Evolutionary conservation across 2,888 invertebrate species (phyloP), one percentile per base, ranked within the genome.

Genomic region (Pseudeuparius sepicola): DNA sequence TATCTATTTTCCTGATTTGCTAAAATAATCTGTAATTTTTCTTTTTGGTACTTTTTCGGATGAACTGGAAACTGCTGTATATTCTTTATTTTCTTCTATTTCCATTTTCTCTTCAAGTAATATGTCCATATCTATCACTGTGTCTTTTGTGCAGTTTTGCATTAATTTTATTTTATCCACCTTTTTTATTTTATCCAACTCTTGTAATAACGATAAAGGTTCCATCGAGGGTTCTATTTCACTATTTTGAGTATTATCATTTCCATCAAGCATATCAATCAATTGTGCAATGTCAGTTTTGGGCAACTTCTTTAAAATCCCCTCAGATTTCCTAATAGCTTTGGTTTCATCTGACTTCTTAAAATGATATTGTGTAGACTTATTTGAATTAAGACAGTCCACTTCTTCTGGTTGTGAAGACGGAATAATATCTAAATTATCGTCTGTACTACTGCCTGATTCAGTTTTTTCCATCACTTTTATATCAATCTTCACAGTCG

Each of bases 1-100:
- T 31, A 20, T 20, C 9, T 20, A 20, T 7, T 20, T 7, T 20
- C 20, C 6, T 20, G 7, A 17, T 40, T 34, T 40, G n/a, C 10
- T 31, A 44, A 53, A 54, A 48, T 53, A 54, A 45, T 53, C 52
- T 5, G 52, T 48, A 28, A 54, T 53, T 41, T 50, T 53, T 15
- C 36, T 42, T 25, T 46, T 47, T 33, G 35, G 23, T 31, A 36
- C 18, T 42, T 42, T 41, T 30, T n/a, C n/a, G n/a, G n/a, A n/a
- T n/a, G n/a, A 31, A 23, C 28, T 36, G 14, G 37, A 36, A 24
- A 39, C 37, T 5, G 29, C 14, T n/a, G n/a, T n/a, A n/a, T n/a
- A n/a, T 39, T 39, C 37, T 11, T 37, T 29, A 25, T 25, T 27
- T 18, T 26, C 35, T 24, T 40, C 31, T n/a, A 14, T 14, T 32